Evolutionary conservation across 2,888 invertebrate genomes (phyloP).

Genomic region (Aspidapion aeneum): DNA sequence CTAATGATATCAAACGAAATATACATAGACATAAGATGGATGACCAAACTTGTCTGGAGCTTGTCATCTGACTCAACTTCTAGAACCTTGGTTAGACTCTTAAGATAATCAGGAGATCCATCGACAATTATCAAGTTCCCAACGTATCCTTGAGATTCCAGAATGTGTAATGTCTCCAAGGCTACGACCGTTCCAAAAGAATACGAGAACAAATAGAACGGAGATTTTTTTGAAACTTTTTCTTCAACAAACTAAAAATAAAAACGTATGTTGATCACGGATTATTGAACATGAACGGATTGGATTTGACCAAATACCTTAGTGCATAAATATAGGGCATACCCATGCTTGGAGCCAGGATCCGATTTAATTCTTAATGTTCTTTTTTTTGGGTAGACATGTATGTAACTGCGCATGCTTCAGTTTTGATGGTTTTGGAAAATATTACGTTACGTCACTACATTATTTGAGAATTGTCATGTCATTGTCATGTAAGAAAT

Average conservation of each 20-base stretch:
- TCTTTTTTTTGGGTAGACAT: no score
- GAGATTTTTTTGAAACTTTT: conserved; percentile 52
- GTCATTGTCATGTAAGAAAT: no score
- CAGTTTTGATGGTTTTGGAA: no score
- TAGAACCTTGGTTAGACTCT: conserved; percentile 55
- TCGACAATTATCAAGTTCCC: conserved; percentile 73
- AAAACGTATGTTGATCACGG: no score
- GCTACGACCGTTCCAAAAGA: conserved; percentile 83
- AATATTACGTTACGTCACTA: no score
- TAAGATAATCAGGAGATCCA: conserved; percentile 61
- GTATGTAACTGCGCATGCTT: no score
- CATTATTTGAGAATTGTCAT: no score
- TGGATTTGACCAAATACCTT: no score
- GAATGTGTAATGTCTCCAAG: conserved; percentile 67
- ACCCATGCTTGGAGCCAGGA: no score
- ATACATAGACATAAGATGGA: conserved; percentile 49
- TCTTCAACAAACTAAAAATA: conserved; percentile 54
- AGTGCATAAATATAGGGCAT: no score
- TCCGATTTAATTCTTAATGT: no score
- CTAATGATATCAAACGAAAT: conserved; percentile 47
- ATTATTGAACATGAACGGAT: no score
- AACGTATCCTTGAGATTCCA: conserved; percentile 64
- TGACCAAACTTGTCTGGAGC: conserved; percentile 52
- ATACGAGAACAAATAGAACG: conserved; percentile 80
- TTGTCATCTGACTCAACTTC: conserved; percentile 48